These are phyloP conservation scores for Catocala nupta DNA, from an alignment of 2,888 invertebrate species.

Conservation along the genomic window DNA sequence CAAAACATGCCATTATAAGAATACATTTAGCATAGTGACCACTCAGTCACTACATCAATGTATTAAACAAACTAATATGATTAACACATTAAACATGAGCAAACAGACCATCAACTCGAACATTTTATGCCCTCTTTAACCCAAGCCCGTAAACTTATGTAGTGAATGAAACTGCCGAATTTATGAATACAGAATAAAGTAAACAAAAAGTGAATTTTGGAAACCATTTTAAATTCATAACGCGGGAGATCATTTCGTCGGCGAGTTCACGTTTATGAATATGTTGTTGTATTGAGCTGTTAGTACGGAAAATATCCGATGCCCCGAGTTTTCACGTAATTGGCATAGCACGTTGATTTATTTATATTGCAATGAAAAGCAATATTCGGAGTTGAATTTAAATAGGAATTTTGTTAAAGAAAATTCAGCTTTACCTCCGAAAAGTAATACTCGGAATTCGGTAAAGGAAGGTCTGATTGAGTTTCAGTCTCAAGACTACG, in stretches of 20 bases:
- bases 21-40: too few species aligned
- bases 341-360: slow-evolving; percentile 14
- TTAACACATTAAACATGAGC: slow-evolving; percentile 13
- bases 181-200: slow-evolving; percentile 38
- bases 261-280: slow-evolving; percentile 21
- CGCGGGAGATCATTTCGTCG: slow-evolving; percentile 32
- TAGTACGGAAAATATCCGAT: slow-evolving; percentile 18
- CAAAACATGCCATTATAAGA: too few species aligned
- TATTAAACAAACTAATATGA: background rate
- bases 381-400: slow-evolving; percentile 9
- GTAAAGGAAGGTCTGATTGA: background rate
- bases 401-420: background rate
- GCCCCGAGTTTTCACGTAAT: slow-evolving; percentile 11
- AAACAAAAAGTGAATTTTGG: slow-evolving; percentile 30
- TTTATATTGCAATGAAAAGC: slow-evolving; percentile 15
- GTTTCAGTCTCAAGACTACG: slow-evolving; percentile 16
- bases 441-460: slow-evolving; percentile 1
- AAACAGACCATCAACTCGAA: slow-evolving; percentile 13
- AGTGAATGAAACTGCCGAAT: slow-evolving; percentile 22
- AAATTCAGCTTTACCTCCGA: background rate
- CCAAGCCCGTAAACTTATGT: slow-evolving; percentile 24
- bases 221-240: slow-evolving; percentile 35
- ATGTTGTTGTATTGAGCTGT: slow-evolving; percentile 11
- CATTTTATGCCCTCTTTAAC: slow-evolving; percentile 28
- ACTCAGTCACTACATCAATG: too few species aligned